Evolutionary conservation across 1,140 invertebrate genomes (phyloP).

Genomic region (Holotrichia oblita): DNA sequence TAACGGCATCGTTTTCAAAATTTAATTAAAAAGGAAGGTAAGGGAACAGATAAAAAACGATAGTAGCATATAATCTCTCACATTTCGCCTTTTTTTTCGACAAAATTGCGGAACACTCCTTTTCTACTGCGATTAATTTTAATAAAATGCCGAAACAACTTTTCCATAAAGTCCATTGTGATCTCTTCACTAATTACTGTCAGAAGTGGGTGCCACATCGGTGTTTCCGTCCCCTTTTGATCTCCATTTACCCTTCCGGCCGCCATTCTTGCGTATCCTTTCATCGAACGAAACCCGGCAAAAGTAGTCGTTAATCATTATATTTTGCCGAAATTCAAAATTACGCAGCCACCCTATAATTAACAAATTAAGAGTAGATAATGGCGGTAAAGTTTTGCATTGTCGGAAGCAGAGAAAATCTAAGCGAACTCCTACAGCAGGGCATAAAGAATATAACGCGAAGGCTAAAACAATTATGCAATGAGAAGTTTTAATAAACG

Average conservation of each 20-base stretch:
- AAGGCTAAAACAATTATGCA: background rate
- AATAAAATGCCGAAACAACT: conserved; percentile 17
- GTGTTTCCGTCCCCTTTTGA: conserved; percentile 1
- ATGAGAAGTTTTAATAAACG: background rate
- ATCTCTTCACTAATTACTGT: conserved; percentile 8
- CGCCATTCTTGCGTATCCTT: conserved; percentile 1
- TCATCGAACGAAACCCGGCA: conserved; percentile 10
- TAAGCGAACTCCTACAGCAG: background rate
- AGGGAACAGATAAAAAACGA: too few species aligned
- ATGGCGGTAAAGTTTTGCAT: background rate
- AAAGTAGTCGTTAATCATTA: conserved; percentile 21
- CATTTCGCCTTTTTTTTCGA: conserved; percentile 15
- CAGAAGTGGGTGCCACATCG: conserved; percentile 14
- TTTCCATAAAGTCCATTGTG: conserved; percentile 20
- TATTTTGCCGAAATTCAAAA: conserved; percentile 13
- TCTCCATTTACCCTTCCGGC: background rate
- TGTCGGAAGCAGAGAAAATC: background rate
- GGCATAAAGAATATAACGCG: background rate
- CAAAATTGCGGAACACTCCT: background rate
- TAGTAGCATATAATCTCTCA: background rate
- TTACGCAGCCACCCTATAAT: conserved; percentile 15
- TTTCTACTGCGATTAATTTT: background rate
- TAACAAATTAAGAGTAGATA: conserved; percentile 21
- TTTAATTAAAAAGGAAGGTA: conserved; percentile 7
- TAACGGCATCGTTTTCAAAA: conserved; percentile 2